A percentile compares a stretch with the other conserved stretches of the same genome.
phyloP scores from a whole-genome alignment of 2,888 invertebrate species.

The Nomada ferruginata region DNA sequence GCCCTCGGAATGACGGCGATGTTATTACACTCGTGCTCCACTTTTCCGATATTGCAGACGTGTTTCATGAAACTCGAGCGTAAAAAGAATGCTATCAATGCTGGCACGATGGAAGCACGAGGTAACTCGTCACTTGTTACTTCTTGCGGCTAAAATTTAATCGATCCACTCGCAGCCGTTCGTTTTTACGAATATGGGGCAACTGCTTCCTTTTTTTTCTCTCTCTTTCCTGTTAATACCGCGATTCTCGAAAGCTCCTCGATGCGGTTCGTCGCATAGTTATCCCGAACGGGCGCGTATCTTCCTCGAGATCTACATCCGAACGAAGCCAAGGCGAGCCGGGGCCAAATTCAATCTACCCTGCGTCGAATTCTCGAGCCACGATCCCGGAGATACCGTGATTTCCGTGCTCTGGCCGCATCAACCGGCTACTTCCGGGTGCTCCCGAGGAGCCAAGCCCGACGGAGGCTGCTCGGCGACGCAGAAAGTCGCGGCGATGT shows the following conservation, averaged over 20 bases:
- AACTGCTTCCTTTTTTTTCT: too few species aligned
- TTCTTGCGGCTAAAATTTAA: conserved; percentile 27
- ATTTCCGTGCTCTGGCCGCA: conserved; percentile 57
- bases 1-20: conserved; percentile 35
- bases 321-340: not conserved
- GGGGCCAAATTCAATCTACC: conserved; percentile 37
- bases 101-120: conserved; percentile 25
- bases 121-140: not conserved
- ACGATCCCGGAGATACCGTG: conserved; percentile 49
- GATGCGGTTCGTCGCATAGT: conserved; percentile 6
- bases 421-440: conserved; percentile 50
- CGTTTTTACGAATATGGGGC: not conserved
- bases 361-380: conserved; percentile 17
- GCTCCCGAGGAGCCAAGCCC: conserved; percentile 30
- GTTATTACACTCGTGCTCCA: conserved; percentile 46
- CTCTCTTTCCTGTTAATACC: not conserved
- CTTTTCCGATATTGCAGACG: conserved; percentile 48
- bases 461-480: conserved; percentile 35
- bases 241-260: not conserved
- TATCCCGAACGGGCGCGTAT: not conserved
- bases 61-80: conserved; percentile 34
- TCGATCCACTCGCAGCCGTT: not conserved
- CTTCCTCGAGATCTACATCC: not conserved
- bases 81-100: conserved; percentile 14
- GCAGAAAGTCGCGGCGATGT: conserved; percentile 27